Base-by-base conservation (phyloP, 2,888 invertebrate species). In the Euclidia mi region DNA sequence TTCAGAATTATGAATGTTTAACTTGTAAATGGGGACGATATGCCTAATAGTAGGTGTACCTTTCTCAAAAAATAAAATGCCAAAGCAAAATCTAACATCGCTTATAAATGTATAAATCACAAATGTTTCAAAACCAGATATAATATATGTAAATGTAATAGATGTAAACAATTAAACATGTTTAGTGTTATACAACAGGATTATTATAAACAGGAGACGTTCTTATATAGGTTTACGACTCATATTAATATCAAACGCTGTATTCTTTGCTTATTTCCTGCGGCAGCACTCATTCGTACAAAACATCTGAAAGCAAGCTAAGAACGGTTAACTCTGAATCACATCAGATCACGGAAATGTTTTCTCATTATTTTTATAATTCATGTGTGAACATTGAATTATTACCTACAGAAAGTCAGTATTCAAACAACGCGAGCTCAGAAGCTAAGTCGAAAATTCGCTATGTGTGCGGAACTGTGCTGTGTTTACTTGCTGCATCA, bases 261-360 rank as follows among this genome's bases (percentile, higher is more conserved):
- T 49, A 41, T 20, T 11, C 7, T 32, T 55, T 34, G 34, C 34
- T 43, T 47, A 70, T 65, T 70, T 66, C 51, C 50, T 42, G 18
- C 18, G 59, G 60, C 55, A 61, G 31, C 44, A 48, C 56, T 64
- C 40, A 7, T n/a, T 55, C 40, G 57, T 64, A 57, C 56, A 55
- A 43, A 63, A 65, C 45, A 58, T 65, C 58, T 59, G 58, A 50
- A 63, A 62, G 58, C 50, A 63, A 65, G 71, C 71, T 69, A 50
- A 58, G 64, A 68, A 62, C 42, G 44, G 57, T 63, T 57, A 52
- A 48, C 38, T 37, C 0, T 7, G 40, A n/a, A n/a, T n/a, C n/a
- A n/a, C n/a, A n/a, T n/a, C n/a, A n/a, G n/a, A 28, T 31, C 29
- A 40, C 17, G 9, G 25, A 40, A 40, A 18, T 15, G 10, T 17